A percentile compares a stretch with the other conserved stretches of the same genome.
Conservation (phyloP, 1,140 invertebrate species). For the Helicoverpa armigera region DNA sequence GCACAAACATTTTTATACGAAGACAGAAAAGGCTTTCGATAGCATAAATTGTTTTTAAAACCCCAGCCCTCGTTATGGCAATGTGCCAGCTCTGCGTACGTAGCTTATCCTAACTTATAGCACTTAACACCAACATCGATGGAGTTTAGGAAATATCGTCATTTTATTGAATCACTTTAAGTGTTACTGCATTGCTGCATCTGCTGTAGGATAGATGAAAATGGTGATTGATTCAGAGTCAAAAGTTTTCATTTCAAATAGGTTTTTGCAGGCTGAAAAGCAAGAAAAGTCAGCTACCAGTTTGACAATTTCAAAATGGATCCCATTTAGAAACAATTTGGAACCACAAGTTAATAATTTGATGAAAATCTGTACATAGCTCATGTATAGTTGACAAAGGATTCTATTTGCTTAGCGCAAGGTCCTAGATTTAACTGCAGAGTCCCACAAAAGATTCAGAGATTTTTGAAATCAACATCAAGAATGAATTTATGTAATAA, state of each 20-base stretch:
- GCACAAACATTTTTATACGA: background rate
- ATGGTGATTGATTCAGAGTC: background rate
- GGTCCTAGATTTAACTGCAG: background rate
- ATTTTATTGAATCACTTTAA: too few relatives aligned
- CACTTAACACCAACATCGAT: slow-evolving; percentile 8
- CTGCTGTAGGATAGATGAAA: too few relatives aligned
- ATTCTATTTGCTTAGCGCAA: too few relatives aligned
- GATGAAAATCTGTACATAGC: too few relatives aligned
- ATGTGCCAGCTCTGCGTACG: background rate
- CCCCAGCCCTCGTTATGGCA: background rate
- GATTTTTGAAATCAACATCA: too few relatives aligned
- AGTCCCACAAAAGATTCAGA: background rate
- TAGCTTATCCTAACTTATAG: background rate
- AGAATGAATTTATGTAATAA: background rate
- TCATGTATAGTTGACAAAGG: too few relatives aligned
- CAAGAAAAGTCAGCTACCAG: too few relatives aligned
- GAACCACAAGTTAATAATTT: too few relatives aligned
- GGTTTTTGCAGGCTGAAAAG: background rate
- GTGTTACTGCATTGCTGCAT: too few relatives aligned
- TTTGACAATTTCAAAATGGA: too few relatives aligned
- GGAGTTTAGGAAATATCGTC: background rate
- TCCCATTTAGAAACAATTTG: too few relatives aligned
- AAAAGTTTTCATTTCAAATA: background rate
- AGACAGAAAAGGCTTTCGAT: background rate
- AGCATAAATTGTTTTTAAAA: slow-evolving; percentile 5